phyloP scores from a whole-genome alignment of 1,140 invertebrate genomes.

The Notospermus geniculatus region DNA sequence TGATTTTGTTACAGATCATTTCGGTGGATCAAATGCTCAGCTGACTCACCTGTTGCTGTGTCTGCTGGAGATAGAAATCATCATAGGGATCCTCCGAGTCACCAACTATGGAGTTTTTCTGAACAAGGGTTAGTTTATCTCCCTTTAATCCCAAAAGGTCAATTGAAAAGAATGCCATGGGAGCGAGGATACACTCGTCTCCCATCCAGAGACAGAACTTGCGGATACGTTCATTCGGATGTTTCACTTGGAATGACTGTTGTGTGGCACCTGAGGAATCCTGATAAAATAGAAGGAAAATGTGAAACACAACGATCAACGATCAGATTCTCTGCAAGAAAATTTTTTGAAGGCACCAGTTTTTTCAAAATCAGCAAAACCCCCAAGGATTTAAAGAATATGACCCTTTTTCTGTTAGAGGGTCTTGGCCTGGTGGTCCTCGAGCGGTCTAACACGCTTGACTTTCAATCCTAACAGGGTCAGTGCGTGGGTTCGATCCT shows the following conservation, averaged over 20 bases:
- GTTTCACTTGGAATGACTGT: conserved; percentile 73
- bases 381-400: neutral
- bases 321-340: too few species aligned
- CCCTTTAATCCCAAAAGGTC: conserved; percentile 85
- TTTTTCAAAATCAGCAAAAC: neutral
- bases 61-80: conserved; percentile 73
- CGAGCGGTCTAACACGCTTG: too few species aligned
- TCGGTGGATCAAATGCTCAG: too few species aligned
- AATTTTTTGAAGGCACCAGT: neutral
- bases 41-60: conserved; percentile 13
- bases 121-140: conserved; percentile 53
- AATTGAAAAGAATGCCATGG: conserved; percentile 82
- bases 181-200: conserved; percentile 90
- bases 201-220: conserved; percentile 80
- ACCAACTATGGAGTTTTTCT: conserved; percentile 70
- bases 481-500: too few species aligned
- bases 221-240: conserved; percentile 68
- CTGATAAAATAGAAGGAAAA: conserved; percentile 43
- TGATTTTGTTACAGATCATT: too few species aligned
- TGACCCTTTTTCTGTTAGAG: too few species aligned
- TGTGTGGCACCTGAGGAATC: conserved; percentile 82
- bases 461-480: too few species aligned
- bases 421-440: too few species aligned
- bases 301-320: neutral
- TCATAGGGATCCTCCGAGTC: conserved; percentile 93